Evolutionary conservation across 2,888 invertebrate species (phyloP), one percentile per base, ranked within the genome.

Genomic region (Drosophila atroscutellata): DNA sequence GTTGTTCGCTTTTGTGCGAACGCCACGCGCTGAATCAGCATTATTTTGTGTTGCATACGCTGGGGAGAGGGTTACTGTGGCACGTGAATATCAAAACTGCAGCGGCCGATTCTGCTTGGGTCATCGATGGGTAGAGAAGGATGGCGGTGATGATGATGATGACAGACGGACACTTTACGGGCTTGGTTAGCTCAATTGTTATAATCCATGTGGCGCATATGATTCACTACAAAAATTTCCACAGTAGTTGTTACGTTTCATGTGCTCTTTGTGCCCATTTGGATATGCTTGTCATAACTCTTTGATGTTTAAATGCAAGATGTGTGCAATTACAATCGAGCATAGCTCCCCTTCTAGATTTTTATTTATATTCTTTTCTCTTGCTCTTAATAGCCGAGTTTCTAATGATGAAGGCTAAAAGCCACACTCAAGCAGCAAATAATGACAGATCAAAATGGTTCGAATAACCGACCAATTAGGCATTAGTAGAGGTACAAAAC

Each of bases 41-140:
- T 70, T 85, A 85, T 85, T 90, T 88, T 82, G 78, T 77, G 74
- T 84, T 90, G 79, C 80, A 83, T 80, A 76, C 86, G 67, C 71
- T 72, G 56, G 54, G 77, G 71, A 76, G 73, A 1, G 54, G 11
- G 26, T 13, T 70, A 39, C 26, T 28, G n/a, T 67, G 62, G 75
- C 80, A 80, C 80, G 82, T 81, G 62, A 74, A 75, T 75, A 76
- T 79, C 74, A 74, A 89, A 86, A 77, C 77, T 85, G 73, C 84
- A 84, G 72, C 77, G 67, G 57, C 73, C 65, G 57, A 60, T 42
- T 28, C 52, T 50, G 80, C 76, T 80, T 64, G 72, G 75, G 64
- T 80, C 89, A 83, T 88, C 83, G 75, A 77, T 83, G 78, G 54
- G 8, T 26, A 61, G 32, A 61, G 32, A 36, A 70, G 37, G 26